Evolutionary conservation across 30 jellyfish, hydroid and myxozoan species (phyloP).

Genomic region (Clytia hemisphaerica): DNA sequence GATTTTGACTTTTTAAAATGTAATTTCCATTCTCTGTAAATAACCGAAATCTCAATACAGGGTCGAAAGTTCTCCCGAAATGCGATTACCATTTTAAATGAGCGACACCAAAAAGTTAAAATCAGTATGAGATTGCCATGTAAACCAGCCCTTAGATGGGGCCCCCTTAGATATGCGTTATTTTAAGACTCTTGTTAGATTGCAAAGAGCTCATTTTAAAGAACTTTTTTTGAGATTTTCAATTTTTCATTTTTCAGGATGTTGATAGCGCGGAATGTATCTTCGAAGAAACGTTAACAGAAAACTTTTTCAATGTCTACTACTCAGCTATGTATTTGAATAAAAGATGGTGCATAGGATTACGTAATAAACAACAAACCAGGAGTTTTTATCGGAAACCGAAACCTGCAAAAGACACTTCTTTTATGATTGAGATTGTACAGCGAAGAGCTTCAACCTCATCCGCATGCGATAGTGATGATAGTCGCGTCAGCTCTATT

Average conservation of each 20-base stretch:
- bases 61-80: no score
- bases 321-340: constrained; percentile 91
- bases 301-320: constrained; percentile 76
- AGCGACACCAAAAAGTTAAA: no score
- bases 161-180: neutral
- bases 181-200: neutral
- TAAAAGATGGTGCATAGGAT: constrained; percentile 89
- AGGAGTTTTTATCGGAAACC: constrained; percentile 59
- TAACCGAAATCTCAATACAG: no score
- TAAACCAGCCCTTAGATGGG: no score
- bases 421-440: constrained; percentile 81
- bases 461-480: constrained; percentile 81
- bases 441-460: constrained; percentile 87
- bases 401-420: constrained; percentile 77
- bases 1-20: no score
- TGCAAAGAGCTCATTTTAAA: neutral
- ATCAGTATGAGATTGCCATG: no score
- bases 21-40: no score
- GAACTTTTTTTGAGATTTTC: neutral
- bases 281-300: constrained; percentile 88
- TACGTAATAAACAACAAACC: constrained; percentile 61
- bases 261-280: constrained; percentile 96
- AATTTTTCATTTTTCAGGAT: constrained; percentile 42
- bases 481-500: constrained; percentile 44
- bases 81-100: no score